Conservation (phyloP, 2,888 invertebrate species). For the Dicyrtoma fusca region DNA sequence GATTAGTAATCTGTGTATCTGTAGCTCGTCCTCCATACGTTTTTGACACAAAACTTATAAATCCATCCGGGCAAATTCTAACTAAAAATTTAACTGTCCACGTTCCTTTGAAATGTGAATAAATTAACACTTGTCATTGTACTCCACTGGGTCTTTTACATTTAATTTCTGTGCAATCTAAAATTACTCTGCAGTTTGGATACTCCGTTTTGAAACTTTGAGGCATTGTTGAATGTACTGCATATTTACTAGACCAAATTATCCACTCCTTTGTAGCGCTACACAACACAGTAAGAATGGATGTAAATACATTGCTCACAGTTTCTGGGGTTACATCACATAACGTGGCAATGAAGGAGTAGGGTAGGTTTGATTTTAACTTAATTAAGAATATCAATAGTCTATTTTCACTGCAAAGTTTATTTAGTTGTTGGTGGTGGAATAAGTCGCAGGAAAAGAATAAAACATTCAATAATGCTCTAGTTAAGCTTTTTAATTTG, state of each 20-base stretch:
- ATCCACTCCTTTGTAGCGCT: conserved; percentile 34
- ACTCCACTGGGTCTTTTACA: conserved; percentile 20
- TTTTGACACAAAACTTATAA: conserved; percentile 43
- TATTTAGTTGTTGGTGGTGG: neutral
- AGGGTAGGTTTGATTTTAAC: conserved; percentile 21
- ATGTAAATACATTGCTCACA: conserved; percentile 34
- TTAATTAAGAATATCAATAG: conserved; percentile 33
- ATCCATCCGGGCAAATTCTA: conserved; percentile 43
- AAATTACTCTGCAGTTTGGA: conserved; percentile 39
- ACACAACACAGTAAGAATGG: conserved; percentile 19
- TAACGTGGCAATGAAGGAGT: neutral
- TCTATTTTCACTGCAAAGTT: conserved; percentile 15
- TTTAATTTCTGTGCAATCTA: conserved; percentile 38
- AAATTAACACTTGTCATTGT: conserved; percentile 37
- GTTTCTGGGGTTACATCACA: conserved; percentile 32
- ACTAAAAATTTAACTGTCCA: conserved; percentile 49
- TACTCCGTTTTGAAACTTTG: conserved; percentile 23
- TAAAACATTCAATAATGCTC: conserved; percentile 5
- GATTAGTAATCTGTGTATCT: conserved; percentile 43
- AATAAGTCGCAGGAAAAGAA: conserved; percentile 13
- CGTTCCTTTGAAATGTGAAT: conserved; percentile 43
- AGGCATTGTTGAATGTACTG: conserved; percentile 37
- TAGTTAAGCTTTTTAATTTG: conserved; percentile 7
- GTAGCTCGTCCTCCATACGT: conserved; percentile 46
- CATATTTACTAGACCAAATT: conserved; percentile 34